Evolutionary conservation across 2,888 invertebrate species (phyloP).

Genomic region (Tenthredo notha): DNA sequence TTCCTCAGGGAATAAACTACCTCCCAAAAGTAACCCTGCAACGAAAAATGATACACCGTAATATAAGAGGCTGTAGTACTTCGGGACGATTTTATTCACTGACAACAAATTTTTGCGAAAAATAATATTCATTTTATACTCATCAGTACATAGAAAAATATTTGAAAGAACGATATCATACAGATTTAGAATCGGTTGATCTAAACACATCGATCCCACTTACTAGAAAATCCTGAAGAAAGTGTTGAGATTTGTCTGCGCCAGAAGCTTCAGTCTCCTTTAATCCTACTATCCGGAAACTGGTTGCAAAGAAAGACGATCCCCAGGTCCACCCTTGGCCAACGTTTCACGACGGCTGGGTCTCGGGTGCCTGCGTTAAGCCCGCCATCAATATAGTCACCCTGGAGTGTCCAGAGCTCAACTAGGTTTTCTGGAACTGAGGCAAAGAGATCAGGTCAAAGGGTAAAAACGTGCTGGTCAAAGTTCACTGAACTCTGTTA

Average conservation of each 20-base stretch:
- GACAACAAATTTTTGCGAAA: background rate
- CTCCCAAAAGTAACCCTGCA: background rate
- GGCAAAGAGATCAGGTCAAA: background rate
- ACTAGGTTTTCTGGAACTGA: background rate
- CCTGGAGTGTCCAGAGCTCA: background rate
- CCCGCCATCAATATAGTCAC: constrained; percentile 39
- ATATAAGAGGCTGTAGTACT: background rate
- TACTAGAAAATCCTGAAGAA: background rate
- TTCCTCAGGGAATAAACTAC: constrained; percentile 16
- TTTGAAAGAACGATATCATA: background rate
- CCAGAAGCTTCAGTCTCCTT: background rate
- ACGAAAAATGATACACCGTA: background rate
- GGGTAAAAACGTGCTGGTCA: background rate
- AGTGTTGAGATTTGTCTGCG: constrained; percentile 43
- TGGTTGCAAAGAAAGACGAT: constrained; percentile 12
- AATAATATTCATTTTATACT: background rate
- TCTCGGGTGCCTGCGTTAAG: constrained; percentile 42
- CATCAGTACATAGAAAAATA: background rate
- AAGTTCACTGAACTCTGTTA: background rate
- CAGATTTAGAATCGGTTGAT: background rate
- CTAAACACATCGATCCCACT: background rate
- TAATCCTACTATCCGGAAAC: constrained; percentile 40
- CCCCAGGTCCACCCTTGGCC: constrained; percentile 7
- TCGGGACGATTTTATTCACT: background rate
- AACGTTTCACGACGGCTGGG: background rate